Evolutionary conservation across 2,888 invertebrate species (phyloP).

Genomic region (Coelogynopora nodosa): DNA sequence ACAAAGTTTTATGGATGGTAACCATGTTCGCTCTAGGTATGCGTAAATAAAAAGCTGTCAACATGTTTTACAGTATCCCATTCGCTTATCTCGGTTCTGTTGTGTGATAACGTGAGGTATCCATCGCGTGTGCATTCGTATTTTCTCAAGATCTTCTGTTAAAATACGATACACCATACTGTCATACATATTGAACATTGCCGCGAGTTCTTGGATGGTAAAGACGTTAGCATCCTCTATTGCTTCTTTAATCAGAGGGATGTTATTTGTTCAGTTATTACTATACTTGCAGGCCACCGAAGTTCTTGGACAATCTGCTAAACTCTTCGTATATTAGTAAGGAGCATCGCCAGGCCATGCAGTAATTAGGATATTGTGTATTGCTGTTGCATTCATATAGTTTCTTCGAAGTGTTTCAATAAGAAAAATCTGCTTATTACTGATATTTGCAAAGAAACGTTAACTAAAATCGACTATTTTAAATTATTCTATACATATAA

Average conservation of each 20-base stretch:
- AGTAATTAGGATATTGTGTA: conserved; percentile 16
- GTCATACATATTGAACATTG: conserved; percentile 9
- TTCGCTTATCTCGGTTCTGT: background rate
- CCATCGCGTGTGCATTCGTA: background rate
- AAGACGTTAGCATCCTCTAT: conserved; percentile 21
- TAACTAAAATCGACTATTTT: background rate
- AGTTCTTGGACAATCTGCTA: background rate
- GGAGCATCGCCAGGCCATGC: conserved; percentile 11
- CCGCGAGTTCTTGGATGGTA: background rate
- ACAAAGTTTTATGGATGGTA: background rate
- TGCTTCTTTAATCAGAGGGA: conserved; percentile 17
- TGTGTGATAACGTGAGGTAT: conserved; percentile 18
- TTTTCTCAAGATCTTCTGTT: background rate
- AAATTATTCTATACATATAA: background rate
- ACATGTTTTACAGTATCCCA: conserved; percentile 7
- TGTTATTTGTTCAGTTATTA: background rate
- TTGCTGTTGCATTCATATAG: conserved; percentile 11
- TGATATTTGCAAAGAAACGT: background rate
- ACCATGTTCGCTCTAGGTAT: conserved; percentile 13
- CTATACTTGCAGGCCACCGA: conserved; percentile 15
- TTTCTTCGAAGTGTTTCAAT: conserved; percentile 3
- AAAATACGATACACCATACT: conserved; percentile 25
- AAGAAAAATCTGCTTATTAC: background rate
- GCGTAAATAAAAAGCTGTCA: conserved; percentile 14
- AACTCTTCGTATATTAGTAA: conserved; percentile 1